Percentiles rank a stretch among this genome's conserved stretches.
phyloP scores from a whole-genome alignment of 2,113 vertebrate genomes.

The Microtus montanus region DNA sequence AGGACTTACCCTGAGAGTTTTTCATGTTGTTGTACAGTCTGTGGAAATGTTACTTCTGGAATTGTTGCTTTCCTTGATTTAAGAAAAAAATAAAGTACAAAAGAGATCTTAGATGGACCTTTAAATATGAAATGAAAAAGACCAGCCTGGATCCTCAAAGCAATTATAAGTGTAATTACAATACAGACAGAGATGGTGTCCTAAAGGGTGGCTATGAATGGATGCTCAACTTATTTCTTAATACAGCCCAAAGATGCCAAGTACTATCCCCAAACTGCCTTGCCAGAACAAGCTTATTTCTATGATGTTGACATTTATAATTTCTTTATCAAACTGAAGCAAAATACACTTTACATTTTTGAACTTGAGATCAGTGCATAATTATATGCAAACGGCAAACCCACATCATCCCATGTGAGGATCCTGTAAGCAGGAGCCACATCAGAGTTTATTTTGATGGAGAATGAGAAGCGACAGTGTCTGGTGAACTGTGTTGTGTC shows the following conservation, averaged over 20 bases:
- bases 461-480: background rate
- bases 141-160: conserved; percentile 71
- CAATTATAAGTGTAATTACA: conserved; percentile 63
- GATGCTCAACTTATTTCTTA: conserved; percentile 69
- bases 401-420: background rate
- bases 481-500: background rate
- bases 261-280: conserved; percentile 58
- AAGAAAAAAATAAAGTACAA: conserved; percentile 51
- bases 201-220: background rate
- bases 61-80: conserved; percentile 60
- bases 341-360: conserved; percentile 60
- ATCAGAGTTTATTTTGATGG: background rate
- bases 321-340: background rate
- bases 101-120: conserved; percentile 45
- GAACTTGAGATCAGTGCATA: background rate
- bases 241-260: conserved; percentile 53
- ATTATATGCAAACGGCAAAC: conserved; percentile 34
- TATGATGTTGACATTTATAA: conserved; percentile 58
- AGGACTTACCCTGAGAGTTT: conserved; percentile 8
- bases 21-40: conserved; percentile 35
- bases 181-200: conserved; percentile 66
- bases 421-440: background rate
- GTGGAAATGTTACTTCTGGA: conserved; percentile 56
- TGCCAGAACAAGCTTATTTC: conserved; percentile 70
- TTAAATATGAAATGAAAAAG: background rate